phyloP scores from a whole-genome alignment of 2,797 vertebrate genomes.

The Onychomys torridus region DNA sequence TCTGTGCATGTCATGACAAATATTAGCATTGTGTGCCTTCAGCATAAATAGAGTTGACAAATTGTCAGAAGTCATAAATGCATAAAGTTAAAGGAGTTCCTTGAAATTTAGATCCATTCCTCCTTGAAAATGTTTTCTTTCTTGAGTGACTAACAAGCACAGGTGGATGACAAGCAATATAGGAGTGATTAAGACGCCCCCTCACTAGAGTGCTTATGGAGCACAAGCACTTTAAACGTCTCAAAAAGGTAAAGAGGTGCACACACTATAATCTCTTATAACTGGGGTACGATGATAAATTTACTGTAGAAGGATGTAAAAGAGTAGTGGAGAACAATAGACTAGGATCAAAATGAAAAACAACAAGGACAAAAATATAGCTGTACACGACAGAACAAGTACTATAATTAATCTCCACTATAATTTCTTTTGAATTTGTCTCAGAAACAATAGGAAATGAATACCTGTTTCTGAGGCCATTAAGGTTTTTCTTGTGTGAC shows the following conservation, averaged over 20 bases:
- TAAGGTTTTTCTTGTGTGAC: background rate
- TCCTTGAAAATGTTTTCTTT: slow-evolving; percentile 12
- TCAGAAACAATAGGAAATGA: background rate
- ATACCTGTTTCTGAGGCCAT: background rate
- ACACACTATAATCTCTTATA: background rate
- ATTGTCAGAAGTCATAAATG: slow-evolving; percentile 71
- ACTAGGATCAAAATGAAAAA: background rate
- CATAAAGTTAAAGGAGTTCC: slow-evolving; percentile 62
- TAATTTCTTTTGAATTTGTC: background rate
- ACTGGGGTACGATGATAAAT: background rate
- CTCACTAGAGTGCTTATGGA: background rate
- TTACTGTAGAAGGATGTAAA: background rate
- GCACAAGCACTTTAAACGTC: background rate
- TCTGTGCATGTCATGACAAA: slow-evolving; percentile 62
- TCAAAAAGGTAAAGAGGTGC: background rate
- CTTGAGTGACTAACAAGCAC: slow-evolving; percentile 4
- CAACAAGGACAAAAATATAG: background rate
- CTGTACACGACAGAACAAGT: background rate
- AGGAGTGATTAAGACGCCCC: background rate
- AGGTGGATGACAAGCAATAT: background rate
- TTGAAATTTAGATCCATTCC: slow-evolving; percentile 17
- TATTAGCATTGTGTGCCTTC: slow-evolving; percentile 54
- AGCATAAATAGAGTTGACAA: slow-evolving; percentile 67
- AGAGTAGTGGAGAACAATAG: background rate
- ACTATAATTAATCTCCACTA: background rate